Percentiles rank a stretch among this genome's conserved stretches.
phyloP scores from a whole-genome alignment of 2,888 invertebrate species.

The Mycalesis mineus region DNA sequence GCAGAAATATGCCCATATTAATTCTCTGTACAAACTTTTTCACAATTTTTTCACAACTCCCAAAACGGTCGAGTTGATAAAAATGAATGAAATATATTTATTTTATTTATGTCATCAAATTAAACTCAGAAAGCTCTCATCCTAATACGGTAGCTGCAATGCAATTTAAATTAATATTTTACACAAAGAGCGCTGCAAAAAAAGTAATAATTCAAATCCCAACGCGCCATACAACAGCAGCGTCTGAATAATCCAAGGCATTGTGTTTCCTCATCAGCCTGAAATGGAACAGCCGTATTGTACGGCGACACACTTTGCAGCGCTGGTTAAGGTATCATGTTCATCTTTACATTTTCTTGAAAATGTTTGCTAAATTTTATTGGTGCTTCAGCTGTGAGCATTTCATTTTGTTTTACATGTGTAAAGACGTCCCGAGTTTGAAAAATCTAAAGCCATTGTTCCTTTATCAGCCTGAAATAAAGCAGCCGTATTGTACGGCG shows the following conservation, averaged over 20 bases:
- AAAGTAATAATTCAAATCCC: not conserved
- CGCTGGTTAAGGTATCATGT: not conserved
- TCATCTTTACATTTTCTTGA: too few species aligned
- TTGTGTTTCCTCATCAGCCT: slow-evolving; percentile 12
- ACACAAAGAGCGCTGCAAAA: not conserved
- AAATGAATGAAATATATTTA: too few species aligned
- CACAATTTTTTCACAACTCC: too few species aligned
- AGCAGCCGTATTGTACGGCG: slow-evolving; percentile 16
- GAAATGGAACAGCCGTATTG: slow-evolving; percentile 20
- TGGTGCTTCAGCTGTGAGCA: too few species aligned
- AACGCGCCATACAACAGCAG: not conserved
- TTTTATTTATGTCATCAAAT: too few species aligned
- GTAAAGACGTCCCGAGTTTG: too few species aligned
- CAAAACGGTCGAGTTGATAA: too few species aligned
- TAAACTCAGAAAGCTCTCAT: too few species aligned
- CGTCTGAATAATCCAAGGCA: not conserved
- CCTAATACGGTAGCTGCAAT: not conserved
- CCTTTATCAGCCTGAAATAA: slow-evolving; percentile 15
- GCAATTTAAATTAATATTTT: not conserved
- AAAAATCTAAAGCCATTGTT: slow-evolving; percentile 4
- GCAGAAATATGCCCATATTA: too few species aligned
- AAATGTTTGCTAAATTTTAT: too few species aligned
- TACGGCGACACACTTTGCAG: slow-evolving; percentile 3
- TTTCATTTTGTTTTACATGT: too few species aligned
- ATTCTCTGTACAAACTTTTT: too few species aligned